Evolutionary conservation across 1,140 invertebrate species (phyloP).

Genomic region (Pentalonia nigronervosa): DNA sequence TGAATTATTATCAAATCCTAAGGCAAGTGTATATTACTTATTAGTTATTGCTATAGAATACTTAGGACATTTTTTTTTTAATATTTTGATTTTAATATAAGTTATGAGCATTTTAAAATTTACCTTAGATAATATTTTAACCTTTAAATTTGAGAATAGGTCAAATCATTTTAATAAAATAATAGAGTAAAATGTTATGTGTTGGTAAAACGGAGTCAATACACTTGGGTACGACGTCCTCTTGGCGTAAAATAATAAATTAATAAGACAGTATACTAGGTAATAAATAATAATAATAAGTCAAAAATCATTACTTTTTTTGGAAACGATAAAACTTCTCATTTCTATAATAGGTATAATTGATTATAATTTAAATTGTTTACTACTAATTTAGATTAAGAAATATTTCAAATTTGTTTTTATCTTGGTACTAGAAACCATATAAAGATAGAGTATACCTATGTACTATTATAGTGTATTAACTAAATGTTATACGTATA

Average conservation of each 20-base stretch:
- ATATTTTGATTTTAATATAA: neutral
- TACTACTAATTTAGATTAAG: no score
- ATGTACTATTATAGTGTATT: no score
- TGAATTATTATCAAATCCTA: neutral
- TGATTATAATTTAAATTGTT: neutral
- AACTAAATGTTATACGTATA: neutral
- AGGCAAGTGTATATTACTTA: neutral
- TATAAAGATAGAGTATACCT: neutral
- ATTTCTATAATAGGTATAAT: neutral
- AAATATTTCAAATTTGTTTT: neutral
- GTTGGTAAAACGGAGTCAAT: no score
- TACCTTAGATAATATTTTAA: neutral
- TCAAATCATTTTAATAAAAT: no score
- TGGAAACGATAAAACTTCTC: neutral
- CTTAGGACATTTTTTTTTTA: neutral
- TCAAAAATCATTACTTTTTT: neutral
- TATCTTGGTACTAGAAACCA: neutral
- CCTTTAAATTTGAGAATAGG: neutral
- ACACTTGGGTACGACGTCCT: no score
- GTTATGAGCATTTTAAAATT: neutral
- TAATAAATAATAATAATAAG: no score
- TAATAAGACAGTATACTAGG: no score
- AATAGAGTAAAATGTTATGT: no score
- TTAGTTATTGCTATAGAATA: neutral
- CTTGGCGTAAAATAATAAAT: no score